These are phyloP conservation scores for Gymnogyps californianus DNA, from an alignment of 2,113 vertebrate genomes.

Conservation along the genomic window DNA sequence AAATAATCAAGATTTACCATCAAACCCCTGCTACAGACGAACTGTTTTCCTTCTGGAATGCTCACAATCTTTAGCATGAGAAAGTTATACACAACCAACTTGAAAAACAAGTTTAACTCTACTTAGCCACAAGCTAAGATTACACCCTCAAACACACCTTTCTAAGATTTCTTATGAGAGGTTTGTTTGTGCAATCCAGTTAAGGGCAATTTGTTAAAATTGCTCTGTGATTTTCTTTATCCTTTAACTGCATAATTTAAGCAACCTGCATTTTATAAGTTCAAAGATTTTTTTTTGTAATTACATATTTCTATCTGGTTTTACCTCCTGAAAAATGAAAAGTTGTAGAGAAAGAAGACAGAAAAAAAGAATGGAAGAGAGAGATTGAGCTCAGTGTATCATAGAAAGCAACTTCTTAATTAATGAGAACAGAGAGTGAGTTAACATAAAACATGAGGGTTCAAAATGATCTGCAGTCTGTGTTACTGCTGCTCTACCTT, in stretches of 20 bases:
- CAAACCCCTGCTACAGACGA: constrained; percentile 27
- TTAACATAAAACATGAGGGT: neutral
- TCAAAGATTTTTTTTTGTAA: constrained; percentile 48
- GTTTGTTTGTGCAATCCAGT: constrained; percentile 63
- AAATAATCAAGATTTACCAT: constrained; percentile 62
- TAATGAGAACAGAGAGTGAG: neutral
- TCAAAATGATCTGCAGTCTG: neutral
- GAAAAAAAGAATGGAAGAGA: neutral
- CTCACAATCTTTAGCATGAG: constrained; percentile 74
- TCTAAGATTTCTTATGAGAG: constrained; percentile 66
- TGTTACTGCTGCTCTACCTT: neutral
- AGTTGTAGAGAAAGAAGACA: neutral
- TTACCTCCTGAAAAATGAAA: constrained; percentile 46
- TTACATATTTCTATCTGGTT: constrained; percentile 29
- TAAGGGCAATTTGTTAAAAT: constrained; percentile 71
- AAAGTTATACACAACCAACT: constrained; percentile 76
- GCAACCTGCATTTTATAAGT: constrained; percentile 56
- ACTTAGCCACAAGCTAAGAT: constrained; percentile 71
- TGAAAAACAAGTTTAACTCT: constrained; percentile 79
- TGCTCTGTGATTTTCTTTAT: constrained; percentile 69
- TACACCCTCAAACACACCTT: constrained; percentile 77
- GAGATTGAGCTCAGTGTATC: neutral
- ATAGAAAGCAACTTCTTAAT: neutral
- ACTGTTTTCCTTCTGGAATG: constrained; percentile 66
- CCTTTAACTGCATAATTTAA: constrained; percentile 62